Conservation (phyloP, 2,797 vertebrate species). For the Stomatorhinus walkeri region DNA sequence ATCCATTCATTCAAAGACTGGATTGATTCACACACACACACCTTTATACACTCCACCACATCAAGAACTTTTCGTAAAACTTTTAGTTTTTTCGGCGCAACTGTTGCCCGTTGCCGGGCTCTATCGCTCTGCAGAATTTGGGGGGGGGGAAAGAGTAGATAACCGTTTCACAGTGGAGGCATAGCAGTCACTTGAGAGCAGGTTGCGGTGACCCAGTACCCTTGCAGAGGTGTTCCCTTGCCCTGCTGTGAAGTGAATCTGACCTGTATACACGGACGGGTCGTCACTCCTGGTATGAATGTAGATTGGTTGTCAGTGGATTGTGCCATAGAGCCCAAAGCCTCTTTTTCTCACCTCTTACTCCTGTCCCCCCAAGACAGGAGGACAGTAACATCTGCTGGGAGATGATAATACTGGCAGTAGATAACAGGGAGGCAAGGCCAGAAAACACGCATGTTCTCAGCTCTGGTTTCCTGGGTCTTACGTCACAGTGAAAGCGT, state of each 20-base stretch:
- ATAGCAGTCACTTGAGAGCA: neutral
- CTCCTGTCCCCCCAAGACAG: conserved; percentile 5
- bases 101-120: neutral
- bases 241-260: neutral
- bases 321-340: neutral
- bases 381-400: conserved; percentile 35
- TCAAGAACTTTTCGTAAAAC: neutral
- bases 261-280: neutral
- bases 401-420: conserved; percentile 26
- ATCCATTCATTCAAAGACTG: neutral
- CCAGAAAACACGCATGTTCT: neutral
- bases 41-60: neutral
- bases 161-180: neutral
- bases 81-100: neutral
- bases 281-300: neutral
- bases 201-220: neutral
- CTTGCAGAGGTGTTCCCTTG: neutral
- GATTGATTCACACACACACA: neutral
- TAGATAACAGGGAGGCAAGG: neutral
- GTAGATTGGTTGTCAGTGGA: neutral
- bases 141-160: neutral
- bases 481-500: neutral
- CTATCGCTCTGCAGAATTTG: neutral
- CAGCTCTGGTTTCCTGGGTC: neutral
- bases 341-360: neutral